These are phyloP conservation scores for Callorhinus ursinus DNA, from an alignment of 2,113 vertebrate genomes.

Conservation along the genomic window DNA sequence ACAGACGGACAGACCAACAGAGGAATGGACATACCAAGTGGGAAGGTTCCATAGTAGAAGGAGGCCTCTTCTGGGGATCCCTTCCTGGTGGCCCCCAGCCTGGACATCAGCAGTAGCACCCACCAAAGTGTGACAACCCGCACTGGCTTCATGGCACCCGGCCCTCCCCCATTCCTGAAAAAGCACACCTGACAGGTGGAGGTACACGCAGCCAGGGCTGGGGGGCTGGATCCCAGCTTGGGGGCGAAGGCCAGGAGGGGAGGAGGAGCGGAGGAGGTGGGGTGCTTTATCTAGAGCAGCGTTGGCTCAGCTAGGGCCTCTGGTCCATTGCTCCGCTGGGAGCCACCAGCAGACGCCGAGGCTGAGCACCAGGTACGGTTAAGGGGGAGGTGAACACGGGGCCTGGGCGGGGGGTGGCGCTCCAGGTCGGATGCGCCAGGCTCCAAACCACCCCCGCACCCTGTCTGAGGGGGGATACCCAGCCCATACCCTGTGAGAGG, in stretches of 20 bases:
- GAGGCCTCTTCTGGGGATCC: slow-evolving; percentile 92
- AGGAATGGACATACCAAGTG: slow-evolving; percentile 86
- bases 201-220: neutral
- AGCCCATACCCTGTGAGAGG: neutral
- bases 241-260: neutral
- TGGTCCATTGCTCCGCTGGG: neutral
- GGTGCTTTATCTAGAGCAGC: neutral
- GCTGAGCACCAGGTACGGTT: fast-evolving
- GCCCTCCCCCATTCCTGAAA: slow-evolving; percentile 55
- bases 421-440: neutral
- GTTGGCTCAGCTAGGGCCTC: neutral
- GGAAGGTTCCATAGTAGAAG: slow-evolving; percentile 97
- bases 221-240: neutral
- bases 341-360: neutral
- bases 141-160: slow-evolving; percentile 33
- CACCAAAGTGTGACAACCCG: slow-evolving; percentile 79
- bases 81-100: slow-evolving; percentile 87
- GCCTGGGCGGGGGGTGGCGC: neutral
- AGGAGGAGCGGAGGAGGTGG: fast-evolving
- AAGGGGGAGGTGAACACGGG: no score
- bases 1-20: neutral
- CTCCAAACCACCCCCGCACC: neutral
- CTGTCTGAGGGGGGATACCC: neutral
- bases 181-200: neutral
- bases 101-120: slow-evolving; percentile 85